These are phyloP conservation scores for Passerculus sandwichensis DNA, from an alignment of 2,797 vertebrate genomes.

Conservation along the genomic window DNA sequence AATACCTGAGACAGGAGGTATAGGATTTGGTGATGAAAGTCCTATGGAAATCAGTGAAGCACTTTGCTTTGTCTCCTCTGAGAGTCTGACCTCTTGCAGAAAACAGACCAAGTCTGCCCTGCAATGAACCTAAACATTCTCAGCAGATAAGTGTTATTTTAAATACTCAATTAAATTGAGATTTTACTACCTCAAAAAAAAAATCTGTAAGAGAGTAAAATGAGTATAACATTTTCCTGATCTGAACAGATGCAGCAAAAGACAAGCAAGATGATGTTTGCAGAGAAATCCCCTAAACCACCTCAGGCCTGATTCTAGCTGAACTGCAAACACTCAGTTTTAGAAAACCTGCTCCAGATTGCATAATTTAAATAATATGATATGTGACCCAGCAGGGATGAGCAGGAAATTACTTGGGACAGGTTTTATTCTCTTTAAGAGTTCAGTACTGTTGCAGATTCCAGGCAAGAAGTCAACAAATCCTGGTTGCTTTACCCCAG, in stretches of 20 bases:
- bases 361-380: background rate
- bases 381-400: background rate
- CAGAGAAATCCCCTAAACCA: background rate
- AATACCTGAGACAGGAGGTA: background rate
- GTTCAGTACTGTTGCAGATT: fast-evolving
- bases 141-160: background rate
- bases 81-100: background rate
- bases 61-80: background rate
- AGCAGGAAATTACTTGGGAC: background rate
- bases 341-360: background rate
- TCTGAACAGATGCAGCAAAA: background rate
- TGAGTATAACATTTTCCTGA: background rate
- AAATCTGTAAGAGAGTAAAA: background rate
- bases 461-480: background rate
- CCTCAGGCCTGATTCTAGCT: background rate
- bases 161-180: background rate
- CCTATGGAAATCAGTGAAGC: background rate
- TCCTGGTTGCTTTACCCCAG: background rate
- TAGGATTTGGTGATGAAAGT: background rate
- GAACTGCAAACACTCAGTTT: background rate
- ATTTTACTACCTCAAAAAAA: background rate
- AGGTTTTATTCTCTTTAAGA: background rate
- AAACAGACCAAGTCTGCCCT: background rate
- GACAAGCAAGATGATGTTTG: background rate
- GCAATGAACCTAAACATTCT: background rate